Percentiles rank a stretch among this genome's conserved stretches.
phyloP scores from a whole-genome alignment of 35 echinoderm and acorn worm genomes.

The Heliocidaris tuberculata region DNA sequence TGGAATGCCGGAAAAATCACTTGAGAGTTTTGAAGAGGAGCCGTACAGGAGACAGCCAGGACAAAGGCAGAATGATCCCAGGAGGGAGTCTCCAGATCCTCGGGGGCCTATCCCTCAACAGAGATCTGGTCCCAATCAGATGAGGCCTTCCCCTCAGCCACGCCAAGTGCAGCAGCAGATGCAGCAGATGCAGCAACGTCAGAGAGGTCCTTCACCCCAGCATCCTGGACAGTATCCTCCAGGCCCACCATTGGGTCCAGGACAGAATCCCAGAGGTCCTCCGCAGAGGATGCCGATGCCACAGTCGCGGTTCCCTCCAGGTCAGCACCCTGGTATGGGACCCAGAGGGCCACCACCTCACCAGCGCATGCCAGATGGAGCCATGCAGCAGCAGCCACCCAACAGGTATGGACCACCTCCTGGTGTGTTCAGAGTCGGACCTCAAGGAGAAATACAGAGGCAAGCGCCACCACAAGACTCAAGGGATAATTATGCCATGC shows the following conservation, averaged over 20 bases:
- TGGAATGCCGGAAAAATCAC: not conserved
- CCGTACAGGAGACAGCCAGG: constrained; percentile 58
- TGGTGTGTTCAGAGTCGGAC: not conserved
- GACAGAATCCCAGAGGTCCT: constrained; percentile 56
- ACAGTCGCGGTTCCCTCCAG: constrained; percentile 21
- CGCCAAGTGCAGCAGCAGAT: constrained; percentile 46
- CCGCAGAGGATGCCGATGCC: constrained; percentile 38
- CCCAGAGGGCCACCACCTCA: constrained; percentile 40
- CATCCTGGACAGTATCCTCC: constrained; percentile 34
- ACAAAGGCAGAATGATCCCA: constrained; percentile 48
- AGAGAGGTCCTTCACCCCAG: constrained; percentile 52
- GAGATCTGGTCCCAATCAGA: constrained; percentile 50
- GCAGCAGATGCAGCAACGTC: constrained; percentile 32
- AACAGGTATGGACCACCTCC: not conserved
- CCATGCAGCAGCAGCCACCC: not conserved
- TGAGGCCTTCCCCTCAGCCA: constrained; percentile 47
- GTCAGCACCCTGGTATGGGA: not conserved
- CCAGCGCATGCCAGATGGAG: constrained; percentile 36
- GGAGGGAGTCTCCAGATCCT: constrained; percentile 20
- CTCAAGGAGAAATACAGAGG: constrained; percentile 41
- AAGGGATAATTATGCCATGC: constrained; percentile 19
- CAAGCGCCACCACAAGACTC: not conserved
- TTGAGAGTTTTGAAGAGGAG: constrained; percentile 71
- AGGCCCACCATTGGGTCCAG: not conserved
- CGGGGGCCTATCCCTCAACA: constrained; percentile 61